Base-by-base conservation (phyloP, 1,140 invertebrate genomes). In the Parasteatoda tepidariorum region DNA sequence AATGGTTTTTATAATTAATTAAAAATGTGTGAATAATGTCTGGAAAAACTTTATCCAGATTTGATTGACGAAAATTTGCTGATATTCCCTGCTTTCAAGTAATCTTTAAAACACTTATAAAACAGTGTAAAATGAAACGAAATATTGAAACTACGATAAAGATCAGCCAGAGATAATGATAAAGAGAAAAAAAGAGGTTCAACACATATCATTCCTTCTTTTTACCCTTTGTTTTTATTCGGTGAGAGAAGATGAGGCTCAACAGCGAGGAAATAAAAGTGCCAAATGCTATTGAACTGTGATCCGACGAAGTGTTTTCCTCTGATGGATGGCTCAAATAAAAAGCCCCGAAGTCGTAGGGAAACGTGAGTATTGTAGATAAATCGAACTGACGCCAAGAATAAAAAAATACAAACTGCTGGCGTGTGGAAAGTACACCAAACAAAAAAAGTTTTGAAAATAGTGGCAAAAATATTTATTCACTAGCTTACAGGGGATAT, bases 261-360 rank as follows among this genome's bases (percentile, higher is more conserved):
- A 24, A 30, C 59, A 24, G 59, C n/a, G 59, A 26, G 38, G 18
- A 48, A 59, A 59, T 22, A 28, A 31, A 66, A 66, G 31, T 66
- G 64, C 64, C 64, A 33, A 66, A 33, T 31, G 9, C 28, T 15
- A 66, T 66, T 34, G 64, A 33, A 66, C 30, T 66, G 64, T 66
- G 64, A 33, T 31, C 15, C 64, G 9, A 9, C 18, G 24, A 59
- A n/a, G 18, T n/a, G 18, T 59, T 59, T n/a, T n/a, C 9, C 7
- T 13, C 64, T 66, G 64, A 66, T 66, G 64, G 64, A 66, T 66
- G 31, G 33, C 15, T 66, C 64, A 34, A 66, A 66, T 66, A 66
- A 66, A 66, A 66, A 66, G 33, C 64, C 28, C 64, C 22, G 28
- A 59, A 59, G 57, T 59, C n/a, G 57, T 3, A 6, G 57, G 7